Conservation (phyloP, 2,113 vertebrate genomes). For the Pycnonotus jocosus region DNA sequence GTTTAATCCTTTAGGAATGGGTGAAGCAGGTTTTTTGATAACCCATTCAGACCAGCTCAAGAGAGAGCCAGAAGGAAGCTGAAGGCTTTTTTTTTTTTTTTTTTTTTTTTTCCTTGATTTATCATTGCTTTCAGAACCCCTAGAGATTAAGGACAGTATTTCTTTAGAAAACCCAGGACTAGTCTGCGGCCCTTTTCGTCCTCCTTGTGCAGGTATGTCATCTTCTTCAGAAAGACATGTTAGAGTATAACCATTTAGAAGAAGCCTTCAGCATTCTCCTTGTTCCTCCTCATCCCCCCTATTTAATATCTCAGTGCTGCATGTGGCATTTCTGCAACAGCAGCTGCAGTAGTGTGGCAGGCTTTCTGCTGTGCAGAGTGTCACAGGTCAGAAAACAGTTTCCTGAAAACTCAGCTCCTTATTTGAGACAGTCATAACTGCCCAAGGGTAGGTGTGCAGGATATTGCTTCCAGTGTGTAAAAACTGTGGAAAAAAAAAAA, state of each 20-base stretch:
- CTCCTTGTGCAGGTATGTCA: neutral
- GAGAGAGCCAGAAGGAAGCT: neutral
- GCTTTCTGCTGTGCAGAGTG: neutral
- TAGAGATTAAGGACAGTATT: neutral
- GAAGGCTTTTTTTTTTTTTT: neutral
- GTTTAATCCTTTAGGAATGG: neutral
- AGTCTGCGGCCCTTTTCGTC: neutral
- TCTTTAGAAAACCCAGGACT: neutral
- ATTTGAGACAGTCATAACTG: neutral
- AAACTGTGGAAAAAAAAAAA: neutral
- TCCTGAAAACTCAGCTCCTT: neutral
- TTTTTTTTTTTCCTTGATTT: neutral
- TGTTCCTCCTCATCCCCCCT: neutral
- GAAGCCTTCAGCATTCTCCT: neutral
- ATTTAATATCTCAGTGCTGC: neutral
- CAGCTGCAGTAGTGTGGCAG: neutral
- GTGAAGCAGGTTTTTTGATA: neutral
- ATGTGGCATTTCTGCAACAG: neutral
- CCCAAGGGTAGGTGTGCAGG: neutral
- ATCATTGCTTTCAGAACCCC: neutral
- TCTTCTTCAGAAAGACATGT: neutral
- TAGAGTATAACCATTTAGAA: neutral
- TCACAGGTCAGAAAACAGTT: neutral
- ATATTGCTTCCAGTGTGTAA: neutral
- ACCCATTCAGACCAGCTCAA: neutral